A percentile compares a stretch with the other conserved stretches of the same genome.
These are phyloP conservation scores for Drosophila mercatorum DNA, from an alignment of 2,888 invertebrate genomes.

Conservation along the genomic window DNA sequence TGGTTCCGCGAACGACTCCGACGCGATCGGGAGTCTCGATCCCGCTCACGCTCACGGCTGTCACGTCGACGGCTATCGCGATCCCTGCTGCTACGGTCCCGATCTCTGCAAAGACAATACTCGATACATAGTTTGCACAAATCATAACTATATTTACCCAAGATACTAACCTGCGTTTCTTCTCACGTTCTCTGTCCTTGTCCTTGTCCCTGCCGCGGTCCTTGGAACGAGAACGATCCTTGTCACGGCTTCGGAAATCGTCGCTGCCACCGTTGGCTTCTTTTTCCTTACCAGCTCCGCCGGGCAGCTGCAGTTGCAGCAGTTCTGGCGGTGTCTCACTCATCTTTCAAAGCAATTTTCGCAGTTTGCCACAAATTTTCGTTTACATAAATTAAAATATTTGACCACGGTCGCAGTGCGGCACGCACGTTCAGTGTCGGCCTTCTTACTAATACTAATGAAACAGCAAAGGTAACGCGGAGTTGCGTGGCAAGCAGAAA, in stretches of 20 bases:
- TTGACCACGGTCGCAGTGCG: constrained; percentile 5
- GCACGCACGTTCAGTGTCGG: constrained; percentile 13
- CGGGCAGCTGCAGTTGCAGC: constrained; percentile 30
- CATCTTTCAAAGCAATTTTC: constrained; percentile 43
- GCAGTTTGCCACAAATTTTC: constrained; percentile 2
- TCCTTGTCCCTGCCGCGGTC: constrained; percentile 66
- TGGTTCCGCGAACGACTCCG: constrained; percentile 85
- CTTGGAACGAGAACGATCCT: constrained; percentile 71
- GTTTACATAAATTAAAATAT: constrained; percentile 32
- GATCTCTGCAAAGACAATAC: constrained; percentile 36
- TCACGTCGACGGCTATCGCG: constrained; percentile 48
- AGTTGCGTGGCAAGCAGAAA: constrained; percentile 29
- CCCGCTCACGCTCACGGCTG: constrained; percentile 78
- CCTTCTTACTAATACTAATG: constrained; percentile 39
- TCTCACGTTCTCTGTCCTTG: constrained; percentile 67
- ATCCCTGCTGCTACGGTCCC: constrained; percentile 78
- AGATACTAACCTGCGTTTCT: constrained; percentile 67
- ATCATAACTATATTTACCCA: neutral
- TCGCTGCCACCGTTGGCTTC: constrained; percentile 60
- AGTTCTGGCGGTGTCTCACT: constrained; percentile 69
- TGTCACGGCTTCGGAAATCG: constrained; percentile 73
- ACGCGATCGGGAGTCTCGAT: constrained; percentile 86
- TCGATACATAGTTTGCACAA: neutral
- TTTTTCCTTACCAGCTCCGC: constrained; percentile 38
- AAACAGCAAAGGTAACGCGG: constrained; percentile 9